These are phyloP conservation scores for Platyscapa corneri DNA, from an alignment of 1,140 invertebrate genomes.

Conservation along the genomic window DNA sequence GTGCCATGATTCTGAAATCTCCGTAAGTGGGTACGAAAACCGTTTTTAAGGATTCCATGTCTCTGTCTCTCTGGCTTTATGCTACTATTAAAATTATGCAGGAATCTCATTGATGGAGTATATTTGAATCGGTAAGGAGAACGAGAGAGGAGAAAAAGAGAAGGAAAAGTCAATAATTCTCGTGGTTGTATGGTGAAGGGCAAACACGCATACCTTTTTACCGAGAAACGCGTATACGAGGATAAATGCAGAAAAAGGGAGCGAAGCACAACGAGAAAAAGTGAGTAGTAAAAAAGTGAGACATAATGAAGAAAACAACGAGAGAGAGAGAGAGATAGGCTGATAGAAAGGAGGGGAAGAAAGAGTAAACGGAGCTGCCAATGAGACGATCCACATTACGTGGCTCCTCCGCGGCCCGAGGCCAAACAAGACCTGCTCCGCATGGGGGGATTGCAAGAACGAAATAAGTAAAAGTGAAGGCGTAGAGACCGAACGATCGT, in stretches of 20 bases:
- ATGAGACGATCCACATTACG: slow-evolving; percentile 28
- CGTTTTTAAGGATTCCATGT: not conserved
- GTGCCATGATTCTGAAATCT: not conserved
- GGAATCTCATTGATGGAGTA: slow-evolving; percentile 43
- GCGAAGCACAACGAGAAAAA: not conserved
- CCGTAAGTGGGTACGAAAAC: slow-evolving; percentile 22
- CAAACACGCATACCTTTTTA: not conserved
- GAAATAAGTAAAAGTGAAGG: slow-evolving; percentile 15
- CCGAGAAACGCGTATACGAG: not conserved
- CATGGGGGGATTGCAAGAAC: not conserved
- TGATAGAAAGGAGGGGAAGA: no score
- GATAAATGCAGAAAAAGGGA: not conserved
- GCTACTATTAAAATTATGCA: slow-evolving; percentile 35
- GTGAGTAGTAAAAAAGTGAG: not conserved
- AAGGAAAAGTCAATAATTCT: slow-evolving; percentile 19
- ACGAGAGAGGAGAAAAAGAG: not conserved
- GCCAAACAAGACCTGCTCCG: not conserved
- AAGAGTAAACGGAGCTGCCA: not conserved
- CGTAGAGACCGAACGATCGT: not conserved
- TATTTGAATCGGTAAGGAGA: not conserved
- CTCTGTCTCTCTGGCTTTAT: not conserved
- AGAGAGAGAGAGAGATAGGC: not conserved
- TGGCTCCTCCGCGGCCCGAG: slow-evolving; percentile 19
- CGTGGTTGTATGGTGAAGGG: not conserved
- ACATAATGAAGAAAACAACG: slow-evolving; percentile 16